Evolutionary conservation across 2,797 vertebrate genomes (phyloP), one percentile per base, ranked within the genome.

Genomic region (Sebastes kiyomatsui): DNA sequence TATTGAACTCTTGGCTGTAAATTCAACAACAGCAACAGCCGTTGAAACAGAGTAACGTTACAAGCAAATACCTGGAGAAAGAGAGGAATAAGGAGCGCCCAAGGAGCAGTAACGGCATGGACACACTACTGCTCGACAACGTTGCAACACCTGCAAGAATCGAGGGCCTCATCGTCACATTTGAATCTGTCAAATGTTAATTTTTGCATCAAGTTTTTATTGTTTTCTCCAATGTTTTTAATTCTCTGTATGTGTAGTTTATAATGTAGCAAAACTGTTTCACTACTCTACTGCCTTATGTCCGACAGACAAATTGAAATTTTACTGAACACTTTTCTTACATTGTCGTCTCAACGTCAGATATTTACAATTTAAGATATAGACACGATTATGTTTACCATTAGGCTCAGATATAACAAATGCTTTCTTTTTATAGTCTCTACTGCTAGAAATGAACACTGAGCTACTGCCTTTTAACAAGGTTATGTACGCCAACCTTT

Each of bases 381-480:
- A 92, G 90, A 90, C 86, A 90, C 76, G 38, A 82, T 86, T 91
- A 83, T 90, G 93, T 95, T 94, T 94, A 93, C 93, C 90, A 67
- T 93, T 94, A 93, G 91, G 90, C 86, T 93, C 90, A 16, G 89
- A 88, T 93, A 94, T 91, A 93, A 89, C 88, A 89, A 35, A 87
- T 88, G 88, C 92, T 94, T 93, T 81, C 72, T 94, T 89, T 94
- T 94, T 93, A 91, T 94, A 93, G 91, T 90, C 92, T 94, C 85
- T 93, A 93, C 90, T 95, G 93, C 90, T 95, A 90, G 82, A 93
- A 94, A 92, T 91, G 88, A 94, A 94, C 91, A 94, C 91, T 93
- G 93, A 93, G 93, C 93, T 94, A 91, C 93, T 92, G 93, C 90
- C 82, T 94, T 95, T 66, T 92, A 94, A 46, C 42, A 46, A 92